phyloP scores from a whole-genome alignment of 1,140 invertebrate species.

The Micrasema minimum region DNA sequence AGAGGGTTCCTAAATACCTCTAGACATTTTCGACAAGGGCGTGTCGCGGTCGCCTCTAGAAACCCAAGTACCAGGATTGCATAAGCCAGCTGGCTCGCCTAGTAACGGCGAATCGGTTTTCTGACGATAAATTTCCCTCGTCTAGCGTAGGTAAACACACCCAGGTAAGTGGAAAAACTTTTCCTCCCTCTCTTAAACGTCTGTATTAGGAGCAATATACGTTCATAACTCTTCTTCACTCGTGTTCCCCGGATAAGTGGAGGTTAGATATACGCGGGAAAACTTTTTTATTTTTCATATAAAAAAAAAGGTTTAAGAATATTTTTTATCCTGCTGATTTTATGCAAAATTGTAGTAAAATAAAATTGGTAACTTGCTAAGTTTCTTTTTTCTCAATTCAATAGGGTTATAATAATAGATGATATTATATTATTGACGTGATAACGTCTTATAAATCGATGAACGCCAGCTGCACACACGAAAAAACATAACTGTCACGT shows the following conservation, averaged over 20 bases:
- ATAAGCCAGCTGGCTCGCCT: slow-evolving; percentile 30
- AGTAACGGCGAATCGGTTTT: slow-evolving; percentile 26
- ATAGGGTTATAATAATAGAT: too few relatives aligned
- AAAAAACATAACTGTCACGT: too few relatives aligned
- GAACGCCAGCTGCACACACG: too few relatives aligned
- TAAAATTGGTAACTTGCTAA: too few relatives aligned
- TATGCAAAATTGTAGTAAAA: too few relatives aligned
- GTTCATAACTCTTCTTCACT: not conserved
- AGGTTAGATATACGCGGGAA: not conserved
- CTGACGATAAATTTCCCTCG: slow-evolving; percentile 24
- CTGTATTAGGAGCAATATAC: not conserved
- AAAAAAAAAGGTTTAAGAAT: too few relatives aligned
- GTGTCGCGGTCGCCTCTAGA: slow-evolving; percentile 14
- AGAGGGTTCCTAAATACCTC: not conserved
- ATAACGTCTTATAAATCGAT: too few relatives aligned
- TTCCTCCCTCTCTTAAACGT: not conserved
- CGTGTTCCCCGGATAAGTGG: slow-evolving; percentile 4
- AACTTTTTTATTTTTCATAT: too few relatives aligned
- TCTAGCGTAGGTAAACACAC: slow-evolving; percentile 28
- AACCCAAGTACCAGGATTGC: slow-evolving; percentile 28
- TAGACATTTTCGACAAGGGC: slow-evolving; percentile 33
- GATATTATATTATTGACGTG: too few relatives aligned
- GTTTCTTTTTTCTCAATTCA: too few relatives aligned
- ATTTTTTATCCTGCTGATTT: too few relatives aligned
- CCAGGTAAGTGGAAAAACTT: slow-evolving; percentile 13